These are phyloP conservation scores for Parapristionchus giblindavisi DNA, from an alignment of 2,888 invertebrate species.

Conservation along the genomic window DNA sequence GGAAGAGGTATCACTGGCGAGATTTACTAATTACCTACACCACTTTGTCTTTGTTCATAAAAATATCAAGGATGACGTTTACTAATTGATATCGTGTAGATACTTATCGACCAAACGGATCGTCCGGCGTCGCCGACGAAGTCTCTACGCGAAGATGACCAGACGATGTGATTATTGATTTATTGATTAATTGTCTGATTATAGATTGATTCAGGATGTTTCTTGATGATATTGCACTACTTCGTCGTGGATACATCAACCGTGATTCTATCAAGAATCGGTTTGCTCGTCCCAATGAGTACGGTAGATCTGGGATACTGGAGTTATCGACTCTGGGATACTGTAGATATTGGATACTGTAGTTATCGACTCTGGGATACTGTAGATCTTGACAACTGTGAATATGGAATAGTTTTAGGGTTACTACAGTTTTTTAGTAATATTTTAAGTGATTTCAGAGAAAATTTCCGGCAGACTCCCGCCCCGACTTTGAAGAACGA, in stretches of 20 bases:
- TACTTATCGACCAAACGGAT: not conserved
- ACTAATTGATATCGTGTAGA: too few species aligned
- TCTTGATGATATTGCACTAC: conserved; percentile 37
- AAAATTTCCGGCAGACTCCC: too few species aligned
- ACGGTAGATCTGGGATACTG: not conserved
- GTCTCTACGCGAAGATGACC: conserved; percentile 22
- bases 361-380: not conserved
- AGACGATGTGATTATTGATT: conserved; percentile 9
- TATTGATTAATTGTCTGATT: not conserved
- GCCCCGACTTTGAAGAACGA: too few species aligned
- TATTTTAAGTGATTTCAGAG: too few species aligned
- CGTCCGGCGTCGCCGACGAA: conserved; percentile 14
- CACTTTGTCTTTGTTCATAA: too few species aligned
- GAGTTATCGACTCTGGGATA: not conserved
- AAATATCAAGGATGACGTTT: too few species aligned
- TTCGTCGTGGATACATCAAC: conserved; percentile 34
- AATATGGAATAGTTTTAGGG: too few species aligned
- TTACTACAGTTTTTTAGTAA: too few species aligned
- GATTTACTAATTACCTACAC: too few species aligned
- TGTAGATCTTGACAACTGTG: too few species aligned
- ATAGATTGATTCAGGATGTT: conserved; percentile 28
- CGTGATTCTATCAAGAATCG: not conserved
- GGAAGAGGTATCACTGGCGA: conserved; percentile 28
- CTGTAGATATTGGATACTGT: not conserved
- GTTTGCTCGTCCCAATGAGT: not conserved